Evolutionary conservation across 2,797 vertebrate genomes (phyloP).

Genomic region (Oreonectes daqikongensis): DNA sequence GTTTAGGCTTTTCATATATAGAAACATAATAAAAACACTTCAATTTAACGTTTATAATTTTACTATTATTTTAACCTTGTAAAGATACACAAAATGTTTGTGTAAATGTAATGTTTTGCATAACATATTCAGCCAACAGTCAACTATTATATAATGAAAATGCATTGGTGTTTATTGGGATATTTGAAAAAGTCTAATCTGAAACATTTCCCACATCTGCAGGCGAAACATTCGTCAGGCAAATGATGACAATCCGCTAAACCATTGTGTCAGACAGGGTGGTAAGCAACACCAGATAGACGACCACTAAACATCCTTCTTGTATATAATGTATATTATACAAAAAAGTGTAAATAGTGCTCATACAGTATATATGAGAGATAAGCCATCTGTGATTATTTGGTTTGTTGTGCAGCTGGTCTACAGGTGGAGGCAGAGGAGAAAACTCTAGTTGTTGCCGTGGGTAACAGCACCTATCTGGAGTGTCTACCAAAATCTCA

Average conservation of each 20-base stretch:
- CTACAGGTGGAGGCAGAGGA: constrained; percentile 81
- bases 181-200: constrained; percentile 22
- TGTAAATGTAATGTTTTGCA: too few relatives aligned
- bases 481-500: constrained; percentile 82
- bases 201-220: constrained; percentile 36
- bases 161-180: not conserved
- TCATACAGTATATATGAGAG: not conserved
- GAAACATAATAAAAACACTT: too few relatives aligned
- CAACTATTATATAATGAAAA: not conserved
- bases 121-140: not conserved
- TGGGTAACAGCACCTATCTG: constrained; percentile 83
- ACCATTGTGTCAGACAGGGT: constrained; percentile 80
- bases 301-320: not conserved
- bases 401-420: constrained; percentile 66
- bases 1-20: too few relatives aligned
- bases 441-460: constrained; percentile 79
- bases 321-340: too few relatives aligned
- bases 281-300: constrained; percentile 68
- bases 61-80: too few relatives aligned
- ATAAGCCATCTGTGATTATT: not conserved
- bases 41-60: too few relatives aligned
- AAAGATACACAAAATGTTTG: too few relatives aligned
- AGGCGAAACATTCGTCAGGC: constrained; percentile 82
- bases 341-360: not conserved
- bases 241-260: constrained; percentile 77